Percentiles rank a stretch among this genome's conserved stretches.
These are phyloP conservation scores for Phylloscopus whistleri DNA, from an alignment of 2,113 vertebrate genomes.

Conservation along the genomic window DNA sequence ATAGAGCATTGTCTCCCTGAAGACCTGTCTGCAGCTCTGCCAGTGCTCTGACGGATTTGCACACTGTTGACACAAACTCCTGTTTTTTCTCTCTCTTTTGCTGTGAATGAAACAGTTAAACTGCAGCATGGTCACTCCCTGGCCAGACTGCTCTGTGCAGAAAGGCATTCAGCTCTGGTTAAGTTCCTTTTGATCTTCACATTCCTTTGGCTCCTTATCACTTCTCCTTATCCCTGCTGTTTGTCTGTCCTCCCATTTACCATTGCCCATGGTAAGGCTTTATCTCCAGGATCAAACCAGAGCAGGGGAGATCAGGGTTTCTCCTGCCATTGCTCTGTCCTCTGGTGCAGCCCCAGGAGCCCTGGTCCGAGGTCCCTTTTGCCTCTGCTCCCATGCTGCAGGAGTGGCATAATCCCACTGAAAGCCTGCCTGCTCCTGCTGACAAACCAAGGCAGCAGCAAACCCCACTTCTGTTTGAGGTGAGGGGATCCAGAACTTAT, in stretches of 20 bases:
- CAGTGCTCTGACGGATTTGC: background rate
- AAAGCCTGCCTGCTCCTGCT: background rate
- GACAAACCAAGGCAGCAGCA: background rate
- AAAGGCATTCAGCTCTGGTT: background rate
- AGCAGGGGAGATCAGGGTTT: background rate
- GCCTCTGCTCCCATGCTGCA: background rate
- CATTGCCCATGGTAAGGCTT: background rate
- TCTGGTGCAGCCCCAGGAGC: background rate
- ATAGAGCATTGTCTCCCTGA: background rate
- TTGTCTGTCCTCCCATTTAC: background rate
- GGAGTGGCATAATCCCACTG: background rate
- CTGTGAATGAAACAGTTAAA: background rate
- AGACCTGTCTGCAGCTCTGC: background rate
- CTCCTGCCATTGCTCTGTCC: background rate
- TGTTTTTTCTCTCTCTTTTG: background rate
- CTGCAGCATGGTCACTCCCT: background rate
- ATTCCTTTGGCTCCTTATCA: slow-evolving; percentile 15
- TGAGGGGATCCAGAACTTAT: background rate
- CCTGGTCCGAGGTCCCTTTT: background rate
- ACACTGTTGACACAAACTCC: background rate
- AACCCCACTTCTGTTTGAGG: background rate
- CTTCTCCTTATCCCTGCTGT: background rate
- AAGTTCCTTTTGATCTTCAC: background rate
- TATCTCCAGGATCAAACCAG: background rate
- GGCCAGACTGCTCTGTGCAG: background rate